Evolutionary conservation across 2,888 invertebrate genomes (phyloP).

Genomic region (Hipparchia semele): DNA sequence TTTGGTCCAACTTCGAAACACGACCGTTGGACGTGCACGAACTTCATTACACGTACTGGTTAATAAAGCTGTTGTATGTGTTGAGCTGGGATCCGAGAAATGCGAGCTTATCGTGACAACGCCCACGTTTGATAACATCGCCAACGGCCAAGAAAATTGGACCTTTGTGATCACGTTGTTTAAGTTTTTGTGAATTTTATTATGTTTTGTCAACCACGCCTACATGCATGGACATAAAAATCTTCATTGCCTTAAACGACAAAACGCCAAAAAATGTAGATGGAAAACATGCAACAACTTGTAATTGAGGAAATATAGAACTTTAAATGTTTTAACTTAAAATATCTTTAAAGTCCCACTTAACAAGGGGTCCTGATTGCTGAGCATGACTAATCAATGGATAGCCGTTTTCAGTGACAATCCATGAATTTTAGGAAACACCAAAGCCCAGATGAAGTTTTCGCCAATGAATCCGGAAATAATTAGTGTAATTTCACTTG

Average conservation of each 20-base stretch:
- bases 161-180: constrained; percentile 38
- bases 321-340: background rate
- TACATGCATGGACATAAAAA: constrained; percentile 7
- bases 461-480: too few species aligned
- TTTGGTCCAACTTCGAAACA: constrained; percentile 47
- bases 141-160: constrained; percentile 44
- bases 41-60: constrained; percentile 49
- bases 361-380: background rate
- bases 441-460: too few species aligned
- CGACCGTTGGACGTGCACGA: constrained; percentile 55
- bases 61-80: constrained; percentile 37
- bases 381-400: background rate
- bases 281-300: background rate
- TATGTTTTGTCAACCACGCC: constrained; percentile 16
- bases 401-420: too few species aligned
- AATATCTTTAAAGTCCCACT: background rate
- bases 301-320: background rate
- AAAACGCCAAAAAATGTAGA: background rate
- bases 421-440: too few species aligned
- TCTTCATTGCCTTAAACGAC: background rate
- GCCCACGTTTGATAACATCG: constrained; percentile 70
- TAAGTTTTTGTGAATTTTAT: constrained; percentile 24
- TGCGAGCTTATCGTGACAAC: constrained; percentile 62
- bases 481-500: too few species aligned
- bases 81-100: constrained; percentile 53